Conservation (phyloP, 2,888 invertebrate genomes). For the Lasioglossum oenotherae region DNA sequence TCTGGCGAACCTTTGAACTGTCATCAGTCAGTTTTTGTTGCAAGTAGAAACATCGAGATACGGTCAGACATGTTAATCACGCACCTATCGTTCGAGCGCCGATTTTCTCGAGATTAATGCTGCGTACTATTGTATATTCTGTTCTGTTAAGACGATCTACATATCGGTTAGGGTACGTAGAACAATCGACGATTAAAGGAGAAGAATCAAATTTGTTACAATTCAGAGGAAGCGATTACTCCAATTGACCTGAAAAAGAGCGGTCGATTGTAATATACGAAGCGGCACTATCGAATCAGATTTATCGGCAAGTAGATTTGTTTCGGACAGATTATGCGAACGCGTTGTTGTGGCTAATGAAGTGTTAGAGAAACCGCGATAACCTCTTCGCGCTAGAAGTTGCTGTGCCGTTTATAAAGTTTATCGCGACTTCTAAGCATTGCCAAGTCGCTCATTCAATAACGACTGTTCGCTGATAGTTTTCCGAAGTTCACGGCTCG, state of each 20-base stretch:
- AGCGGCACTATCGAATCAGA: neutral
- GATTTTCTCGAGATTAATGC: neutral
- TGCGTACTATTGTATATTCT: neutral
- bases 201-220: neutral
- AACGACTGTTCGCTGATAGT: neutral
- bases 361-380: neutral
- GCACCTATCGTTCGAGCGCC: neutral
- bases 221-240: neutral
- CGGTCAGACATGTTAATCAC: neutral
- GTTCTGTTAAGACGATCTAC: neutral
- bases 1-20: neutral
- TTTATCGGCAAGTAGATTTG: slow-evolving; percentile 9
- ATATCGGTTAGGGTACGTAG: no score
- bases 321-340: neutral
- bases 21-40: neutral
- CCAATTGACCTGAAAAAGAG: neutral
- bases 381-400: neutral
- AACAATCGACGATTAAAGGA: no score
- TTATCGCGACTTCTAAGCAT: neutral
- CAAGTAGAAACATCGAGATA: neutral
- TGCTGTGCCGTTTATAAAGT: neutral
- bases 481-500: slow-evolving; percentile 2
- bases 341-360: neutral
- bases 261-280: neutral
- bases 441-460: neutral